These are phyloP conservation scores for Rhynchonycteris naso DNA, from an alignment of 2,797 vertebrate genomes.

Conservation along the genomic window DNA sequence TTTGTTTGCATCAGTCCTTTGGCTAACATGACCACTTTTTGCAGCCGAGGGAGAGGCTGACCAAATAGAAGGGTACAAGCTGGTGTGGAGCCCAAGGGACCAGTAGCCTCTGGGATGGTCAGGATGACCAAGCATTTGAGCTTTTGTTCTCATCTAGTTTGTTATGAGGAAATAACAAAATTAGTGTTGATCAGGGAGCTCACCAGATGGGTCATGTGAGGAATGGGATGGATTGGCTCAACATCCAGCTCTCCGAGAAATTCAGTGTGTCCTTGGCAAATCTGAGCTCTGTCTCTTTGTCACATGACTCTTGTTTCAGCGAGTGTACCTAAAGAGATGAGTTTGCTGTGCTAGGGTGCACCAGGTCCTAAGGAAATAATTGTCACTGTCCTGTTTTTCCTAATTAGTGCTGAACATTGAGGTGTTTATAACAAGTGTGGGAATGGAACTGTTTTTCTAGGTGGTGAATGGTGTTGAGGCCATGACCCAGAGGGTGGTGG, in stretches of 20 bases:
- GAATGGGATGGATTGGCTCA: too few species aligned
- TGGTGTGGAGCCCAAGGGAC: too few species aligned
- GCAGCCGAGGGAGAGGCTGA: background rate
- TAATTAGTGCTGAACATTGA: background rate
- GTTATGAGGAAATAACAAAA: background rate
- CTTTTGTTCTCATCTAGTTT: too few species aligned
- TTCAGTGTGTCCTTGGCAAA: background rate
- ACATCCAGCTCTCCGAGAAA: background rate
- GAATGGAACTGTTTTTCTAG: background rate
- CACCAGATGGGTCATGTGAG: background rate
- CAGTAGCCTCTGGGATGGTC: background rate
- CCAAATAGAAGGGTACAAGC: background rate
- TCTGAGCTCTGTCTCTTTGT: background rate
- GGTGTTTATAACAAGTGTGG: background rate
- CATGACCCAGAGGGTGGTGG: background rate
- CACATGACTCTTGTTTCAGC: background rate
- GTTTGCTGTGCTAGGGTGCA: background rate
- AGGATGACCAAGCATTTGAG: background rate
- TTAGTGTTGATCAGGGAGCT: too few species aligned
- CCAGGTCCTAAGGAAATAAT: background rate
- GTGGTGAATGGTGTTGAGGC: background rate
- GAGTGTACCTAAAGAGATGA: background rate
- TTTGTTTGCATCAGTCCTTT: background rate
- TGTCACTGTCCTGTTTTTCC: background rate
- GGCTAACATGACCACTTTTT: background rate